phyloP scores from a whole-genome alignment of 2,113 vertebrate genomes.

The Ascaphus truei region DNA sequence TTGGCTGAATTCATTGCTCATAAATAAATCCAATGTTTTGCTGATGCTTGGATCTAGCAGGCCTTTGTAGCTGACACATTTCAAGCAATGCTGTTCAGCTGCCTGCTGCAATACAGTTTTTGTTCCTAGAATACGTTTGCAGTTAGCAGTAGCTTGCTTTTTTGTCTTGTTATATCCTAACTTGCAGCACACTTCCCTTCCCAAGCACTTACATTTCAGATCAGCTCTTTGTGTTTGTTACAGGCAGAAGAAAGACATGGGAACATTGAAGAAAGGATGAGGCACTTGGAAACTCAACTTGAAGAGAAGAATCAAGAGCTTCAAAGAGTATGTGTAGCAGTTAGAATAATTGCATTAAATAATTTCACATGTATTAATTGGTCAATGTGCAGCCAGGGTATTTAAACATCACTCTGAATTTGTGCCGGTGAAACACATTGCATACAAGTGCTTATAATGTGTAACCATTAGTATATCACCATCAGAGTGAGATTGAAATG shows the following conservation, averaged over 20 bases:
- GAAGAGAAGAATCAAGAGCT: conserved; percentile 99
- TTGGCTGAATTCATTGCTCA: conserved; percentile 83
- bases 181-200: conserved; percentile 45
- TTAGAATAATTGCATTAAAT: too few species aligned
- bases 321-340: conserved; percentile 88
- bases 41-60: conserved; percentile 76
- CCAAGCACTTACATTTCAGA: conserved; percentile 45
- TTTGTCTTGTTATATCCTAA: conserved; percentile 58
- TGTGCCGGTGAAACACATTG: too few species aligned
- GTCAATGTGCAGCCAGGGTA: too few species aligned
- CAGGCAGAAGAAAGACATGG: conserved; percentile 97
- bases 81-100: conserved; percentile 83
- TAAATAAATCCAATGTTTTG: conserved; percentile 71
- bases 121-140: conserved; percentile 66
- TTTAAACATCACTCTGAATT: too few species aligned
- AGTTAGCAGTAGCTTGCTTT: conserved; percentile 81
- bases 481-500: too few species aligned
- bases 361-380: too few species aligned
- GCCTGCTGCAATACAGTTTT: conserved; percentile 66
- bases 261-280: conserved; percentile 96
- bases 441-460: too few species aligned
- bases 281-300: conserved; percentile 93
- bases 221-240: conserved; percentile 49
- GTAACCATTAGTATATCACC: too few species aligned
- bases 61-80: conserved; percentile 78